A percentile compares a stretch with the other conserved stretches of the same genome.
phyloP scores from a whole-genome alignment of 2,888 invertebrate genomes.

The Phragmatobia fuliginosa region DNA sequence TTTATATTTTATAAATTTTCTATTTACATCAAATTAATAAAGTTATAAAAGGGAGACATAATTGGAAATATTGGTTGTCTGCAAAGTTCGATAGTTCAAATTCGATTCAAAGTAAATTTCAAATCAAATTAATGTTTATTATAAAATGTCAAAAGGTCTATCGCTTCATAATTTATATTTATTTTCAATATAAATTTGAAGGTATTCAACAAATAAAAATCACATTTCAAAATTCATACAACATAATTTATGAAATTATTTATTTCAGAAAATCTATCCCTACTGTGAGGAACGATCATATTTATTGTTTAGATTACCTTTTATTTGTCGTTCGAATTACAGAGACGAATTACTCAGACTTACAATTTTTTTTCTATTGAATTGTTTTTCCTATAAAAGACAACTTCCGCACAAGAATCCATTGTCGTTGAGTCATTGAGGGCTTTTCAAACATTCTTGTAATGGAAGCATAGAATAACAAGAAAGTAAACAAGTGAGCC shows the following conservation, averaged over 20 bases:
- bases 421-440: too few species aligned
- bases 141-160: background rate
- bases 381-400: too few species aligned
- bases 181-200: background rate
- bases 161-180: too few species aligned
- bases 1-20: background rate
- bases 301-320: background rate
- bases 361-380: background rate
- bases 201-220: background rate
- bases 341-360: background rate
- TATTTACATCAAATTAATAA: too few species aligned
- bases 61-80: too few species aligned
- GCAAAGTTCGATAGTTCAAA: too few species aligned
- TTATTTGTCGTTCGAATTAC: background rate
- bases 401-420: too few species aligned
- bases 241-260: background rate
- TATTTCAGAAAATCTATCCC: background rate
- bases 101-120: background rate
- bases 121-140: too few species aligned
- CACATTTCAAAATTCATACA: background rate
- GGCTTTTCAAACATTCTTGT: background rate
- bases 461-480: too few species aligned
- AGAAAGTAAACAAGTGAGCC: background rate
- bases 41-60: too few species aligned
- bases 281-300: too few species aligned